Conservation (phyloP, 2,797 vertebrate species). For the Aldrovandia affinis region DNA sequence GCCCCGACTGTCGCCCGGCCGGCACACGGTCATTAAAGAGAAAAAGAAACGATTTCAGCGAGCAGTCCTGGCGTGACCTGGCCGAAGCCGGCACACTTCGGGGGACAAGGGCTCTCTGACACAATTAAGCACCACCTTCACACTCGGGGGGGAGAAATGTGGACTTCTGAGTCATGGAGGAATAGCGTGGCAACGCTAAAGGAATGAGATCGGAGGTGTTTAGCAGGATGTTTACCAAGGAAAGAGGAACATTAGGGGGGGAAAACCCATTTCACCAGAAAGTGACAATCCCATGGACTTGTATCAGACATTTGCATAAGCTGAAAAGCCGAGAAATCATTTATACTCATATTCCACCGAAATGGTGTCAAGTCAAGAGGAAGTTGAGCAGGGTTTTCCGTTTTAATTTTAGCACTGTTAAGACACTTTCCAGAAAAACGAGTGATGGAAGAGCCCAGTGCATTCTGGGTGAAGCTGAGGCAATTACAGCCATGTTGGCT, state of each 20-base stretch:
- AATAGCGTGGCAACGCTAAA: not conserved
- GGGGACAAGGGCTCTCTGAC: not conserved
- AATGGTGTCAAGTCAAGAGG: not conserved
- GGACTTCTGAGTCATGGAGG: not conserved
- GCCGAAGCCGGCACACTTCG: not conserved
- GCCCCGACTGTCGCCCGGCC: conserved; percentile 5
- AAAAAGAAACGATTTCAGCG: conserved; percentile 16
- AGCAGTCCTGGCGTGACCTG: conserved; percentile 5
- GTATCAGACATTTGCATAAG: not conserved
- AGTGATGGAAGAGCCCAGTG: not conserved
- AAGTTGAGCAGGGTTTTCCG: not conserved
- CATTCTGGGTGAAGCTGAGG: not conserved
- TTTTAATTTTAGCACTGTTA: not conserved
- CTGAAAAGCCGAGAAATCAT: conserved; percentile 1
- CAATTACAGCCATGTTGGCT: too few species aligned
- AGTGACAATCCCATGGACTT: not conserved
- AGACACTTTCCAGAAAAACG: not conserved
- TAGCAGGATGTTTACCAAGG: not conserved
- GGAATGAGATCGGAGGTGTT: not conserved
- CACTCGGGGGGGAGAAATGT: conserved; percentile 13
- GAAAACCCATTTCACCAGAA: not conserved
- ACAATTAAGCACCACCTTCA: not conserved
- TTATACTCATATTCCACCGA: not conserved
- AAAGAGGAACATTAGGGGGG: not conserved
- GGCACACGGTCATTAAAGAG: not conserved